Base-by-base conservation (phyloP, 1,140 invertebrate species). In the Sweltsa coloradensis region DNA sequence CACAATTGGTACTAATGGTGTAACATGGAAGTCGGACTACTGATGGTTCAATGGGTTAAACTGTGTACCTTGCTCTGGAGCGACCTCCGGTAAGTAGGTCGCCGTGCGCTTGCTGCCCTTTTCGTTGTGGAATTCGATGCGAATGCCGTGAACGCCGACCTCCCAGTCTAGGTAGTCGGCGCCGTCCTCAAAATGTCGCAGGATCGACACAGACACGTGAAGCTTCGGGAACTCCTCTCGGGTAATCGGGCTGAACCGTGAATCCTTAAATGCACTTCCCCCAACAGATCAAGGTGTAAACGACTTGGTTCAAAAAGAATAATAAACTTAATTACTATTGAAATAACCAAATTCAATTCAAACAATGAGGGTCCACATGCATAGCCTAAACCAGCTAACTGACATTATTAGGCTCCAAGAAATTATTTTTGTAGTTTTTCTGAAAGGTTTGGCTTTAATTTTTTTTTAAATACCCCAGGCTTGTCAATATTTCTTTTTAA, bases 1-100 rank as follows among this genome's bases (percentile, higher is more conserved):
- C n/a, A n/a, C n/a, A n/a, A n/a, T n/a, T n/a, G n/a, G n/a, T n/a
- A n/a, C n/a, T n/a, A n/a, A n/a, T n/a, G n/a, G n/a, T n/a, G n/a
- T n/a, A n/a, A n/a, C n/a, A n/a, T n/a, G n/a, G n/a, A n/a, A n/a
- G n/a, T n/a, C n/a, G n/a, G n/a, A n/a, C n/a, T n/a, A n/a, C n/a
- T n/a, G n/a, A n/a, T n/a, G n/a, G n/a, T n/a, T n/a, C n/a, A n/a
- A n/a, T n/a, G n/a, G n/a, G n/a, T n/a, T n/a, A n/a, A n/a, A n/a
- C n/a, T n/a, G n/a, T n/a, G n/a, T 69, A 92, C 92, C 94, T 85
- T 99, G 96, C 67, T 99, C 95, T 47, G 80, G 78, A 55, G 95
- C 92, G 47, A 99, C 92, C 71, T 98, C 87, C 41, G 96, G 96
- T 61, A 99, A 75, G 70, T 97, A 99, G 56, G 96, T 99, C 53